Conservation (phyloP, 2,113 vertebrate species). For the Chinchilla lanigera region DNA sequence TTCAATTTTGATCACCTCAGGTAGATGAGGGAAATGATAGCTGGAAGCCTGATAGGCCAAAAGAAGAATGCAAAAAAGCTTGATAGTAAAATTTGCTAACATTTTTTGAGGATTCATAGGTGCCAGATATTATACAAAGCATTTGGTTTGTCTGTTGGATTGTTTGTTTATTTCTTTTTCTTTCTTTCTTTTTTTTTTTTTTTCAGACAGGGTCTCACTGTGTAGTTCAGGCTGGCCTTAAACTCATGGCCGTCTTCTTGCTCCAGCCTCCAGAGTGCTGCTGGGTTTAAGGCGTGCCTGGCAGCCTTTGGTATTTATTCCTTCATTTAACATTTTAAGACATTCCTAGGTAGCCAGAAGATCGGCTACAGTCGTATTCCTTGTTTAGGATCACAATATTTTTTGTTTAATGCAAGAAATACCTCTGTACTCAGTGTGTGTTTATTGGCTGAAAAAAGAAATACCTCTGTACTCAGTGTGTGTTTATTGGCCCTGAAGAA, state of each 20-base stretch:
- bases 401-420: background rate
- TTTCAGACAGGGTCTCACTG: background rate
- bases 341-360: background rate
- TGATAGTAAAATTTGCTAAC: background rate
- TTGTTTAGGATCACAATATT: background rate
- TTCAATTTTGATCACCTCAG: background rate
- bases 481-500: background rate
- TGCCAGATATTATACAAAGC: background rate
- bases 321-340: slow-evolving; percentile 5
- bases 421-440: background rate
- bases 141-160: background rate
- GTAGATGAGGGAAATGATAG: background rate
- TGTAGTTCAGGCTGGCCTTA: background rate
- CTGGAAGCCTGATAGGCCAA: background rate
- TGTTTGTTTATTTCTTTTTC: too few relatives aligned
- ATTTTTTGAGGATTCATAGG: background rate
- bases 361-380: slow-evolving; percentile 14
- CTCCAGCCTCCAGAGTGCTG: background rate
- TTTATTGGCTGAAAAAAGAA: background rate
- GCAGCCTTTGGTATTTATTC: background rate
- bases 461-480: background rate
- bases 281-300: background rate
- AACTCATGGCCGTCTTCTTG: background rate
- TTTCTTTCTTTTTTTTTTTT: background rate
- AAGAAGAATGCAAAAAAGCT: background rate